Percentiles rank a stretch among this genome's conserved stretches.
Evolutionary conservation across 2,888 invertebrate genomes (phyloP).

Genomic region (Clostera curtula): DNA sequence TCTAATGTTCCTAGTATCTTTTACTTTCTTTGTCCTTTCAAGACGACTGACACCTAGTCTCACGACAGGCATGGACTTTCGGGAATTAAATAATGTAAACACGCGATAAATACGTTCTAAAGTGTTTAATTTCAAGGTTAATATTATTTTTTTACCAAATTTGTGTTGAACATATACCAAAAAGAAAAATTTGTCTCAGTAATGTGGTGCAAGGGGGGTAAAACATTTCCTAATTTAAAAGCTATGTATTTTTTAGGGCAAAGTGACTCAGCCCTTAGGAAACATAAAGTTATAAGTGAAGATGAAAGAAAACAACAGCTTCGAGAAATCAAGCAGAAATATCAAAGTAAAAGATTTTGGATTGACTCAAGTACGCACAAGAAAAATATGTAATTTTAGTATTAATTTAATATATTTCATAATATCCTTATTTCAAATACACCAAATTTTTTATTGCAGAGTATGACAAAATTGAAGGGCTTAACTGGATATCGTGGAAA

Average conservation of each 20-base stretch:
- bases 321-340: conserved; percentile 37
- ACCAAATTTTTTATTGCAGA: conserved; percentile 37
- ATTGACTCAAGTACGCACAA: conserved; percentile 43
- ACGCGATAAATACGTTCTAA: no score
- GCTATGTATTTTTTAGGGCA: conserved; percentile 20
- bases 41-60: no score
- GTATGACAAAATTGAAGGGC: conserved; percentile 61
- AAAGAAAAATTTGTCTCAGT: no score
- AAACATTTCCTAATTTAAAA: no score
- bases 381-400: not conserved
- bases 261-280: conserved; percentile 6
- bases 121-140: no score
- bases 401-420: conserved; percentile 6
- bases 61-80: no score
- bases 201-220: no score
- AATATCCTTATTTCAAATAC: conserved; percentile 2
- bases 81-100: no score
- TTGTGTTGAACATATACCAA: no score
- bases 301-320: conserved; percentile 33
- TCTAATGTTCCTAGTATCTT: no score
- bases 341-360: conserved; percentile 41
- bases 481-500: conserved; percentile 67
- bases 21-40: no score
- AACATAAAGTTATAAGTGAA: conserved; percentile 32
- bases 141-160: no score